Conservation (phyloP, 2,888 invertebrate species). For the Tanaodytes sp. region DNA sequence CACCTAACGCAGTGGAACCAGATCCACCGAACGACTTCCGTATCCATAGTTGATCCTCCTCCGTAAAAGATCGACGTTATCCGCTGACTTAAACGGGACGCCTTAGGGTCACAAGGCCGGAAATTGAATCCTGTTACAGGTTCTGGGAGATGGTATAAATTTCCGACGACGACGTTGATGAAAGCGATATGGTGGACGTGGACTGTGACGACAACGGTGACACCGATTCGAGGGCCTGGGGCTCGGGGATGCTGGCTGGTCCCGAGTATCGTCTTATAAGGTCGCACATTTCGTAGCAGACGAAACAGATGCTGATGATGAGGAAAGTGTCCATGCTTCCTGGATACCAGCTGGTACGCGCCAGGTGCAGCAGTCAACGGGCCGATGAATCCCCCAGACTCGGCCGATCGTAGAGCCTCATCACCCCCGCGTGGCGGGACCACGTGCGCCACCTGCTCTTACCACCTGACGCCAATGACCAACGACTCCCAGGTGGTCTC, state of each 20-base stretch:
- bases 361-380: too few species aligned
- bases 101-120: too few species aligned
- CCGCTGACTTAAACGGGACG: too few species aligned
- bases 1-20: too few species aligned
- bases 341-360: too few species aligned
- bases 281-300: slow-evolving; percentile 80
- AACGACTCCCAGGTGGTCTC: slow-evolving; percentile 6
- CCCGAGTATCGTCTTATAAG: slow-evolving; percentile 73
- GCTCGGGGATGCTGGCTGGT: slow-evolving; percentile 60
- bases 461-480: too few species aligned
- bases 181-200: slow-evolving; percentile 66
- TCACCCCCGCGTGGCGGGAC: not conserved
- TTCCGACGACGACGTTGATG: slow-evolving; percentile 62
- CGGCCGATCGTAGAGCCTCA: not conserved
- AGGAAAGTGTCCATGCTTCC: slow-evolving; percentile 78
- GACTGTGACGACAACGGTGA: slow-evolving; percentile 60
- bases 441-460: slow-evolving; percentile 12
- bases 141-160: slow-evolving; percentile 72
- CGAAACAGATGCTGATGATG: slow-evolving; percentile 79
- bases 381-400: too few species aligned
- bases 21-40: too few species aligned
- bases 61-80: too few species aligned
- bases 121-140: too few species aligned
- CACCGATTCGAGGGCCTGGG: slow-evolving; percentile 59
- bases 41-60: too few species aligned